phyloP scores from a whole-genome alignment of 2,797 vertebrate genomes.

The Aythya fuligula region DNA sequence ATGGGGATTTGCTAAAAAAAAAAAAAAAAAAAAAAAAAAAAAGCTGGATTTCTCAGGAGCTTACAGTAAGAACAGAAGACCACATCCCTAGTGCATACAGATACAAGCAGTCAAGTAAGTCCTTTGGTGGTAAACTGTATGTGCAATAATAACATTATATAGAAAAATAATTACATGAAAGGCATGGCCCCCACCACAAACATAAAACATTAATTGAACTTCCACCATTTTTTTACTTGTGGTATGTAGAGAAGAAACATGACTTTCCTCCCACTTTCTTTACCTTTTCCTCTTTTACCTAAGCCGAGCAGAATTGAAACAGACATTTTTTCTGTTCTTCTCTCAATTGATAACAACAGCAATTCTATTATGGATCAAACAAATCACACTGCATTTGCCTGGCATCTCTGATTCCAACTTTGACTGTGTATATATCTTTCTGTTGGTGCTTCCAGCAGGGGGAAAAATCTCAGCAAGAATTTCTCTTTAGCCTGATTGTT shows the following conservation, averaged over 20 bases:
- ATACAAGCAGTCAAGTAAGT: neutral
- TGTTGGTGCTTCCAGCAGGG: neutral
- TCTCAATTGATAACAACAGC: neutral
- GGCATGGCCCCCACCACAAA: neutral
- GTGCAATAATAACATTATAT: neutral
- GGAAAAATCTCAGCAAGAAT: neutral
- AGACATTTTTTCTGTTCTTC: neutral
- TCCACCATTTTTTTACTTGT: neutral
- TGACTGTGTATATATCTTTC: neutral
- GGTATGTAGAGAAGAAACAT: neutral
- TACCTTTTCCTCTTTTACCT: neutral
- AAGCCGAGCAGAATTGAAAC: neutral
- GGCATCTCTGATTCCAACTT: neutral
- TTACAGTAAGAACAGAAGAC: neutral
- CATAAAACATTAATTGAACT: neutral
- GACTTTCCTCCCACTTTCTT: neutral
- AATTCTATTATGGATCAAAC: neutral
- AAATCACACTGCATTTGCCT: neutral
- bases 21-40: neutral
- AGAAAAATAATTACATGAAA: neutral
- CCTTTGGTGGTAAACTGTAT: neutral
- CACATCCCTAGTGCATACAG: neutral
- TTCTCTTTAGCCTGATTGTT: neutral
- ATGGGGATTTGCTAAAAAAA: neutral
- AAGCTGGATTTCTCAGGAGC: fast-evolving